phyloP scores from a whole-genome alignment of 2,113 vertebrate genomes.

The Thermophis baileyi region DNA sequence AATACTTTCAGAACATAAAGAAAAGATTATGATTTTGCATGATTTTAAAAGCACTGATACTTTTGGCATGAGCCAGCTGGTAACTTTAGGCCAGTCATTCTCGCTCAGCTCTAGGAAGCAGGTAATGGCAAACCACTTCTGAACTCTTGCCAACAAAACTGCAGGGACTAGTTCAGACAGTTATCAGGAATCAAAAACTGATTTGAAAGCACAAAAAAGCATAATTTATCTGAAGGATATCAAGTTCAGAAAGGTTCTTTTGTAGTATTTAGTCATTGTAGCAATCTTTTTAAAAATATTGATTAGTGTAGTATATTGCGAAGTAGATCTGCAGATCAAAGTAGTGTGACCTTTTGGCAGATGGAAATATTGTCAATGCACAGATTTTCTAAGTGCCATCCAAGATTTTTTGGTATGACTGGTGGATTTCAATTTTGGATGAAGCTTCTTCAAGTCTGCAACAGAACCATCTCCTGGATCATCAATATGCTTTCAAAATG shows the following conservation, averaged over 20 bases:
- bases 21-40: constrained; percentile 28
- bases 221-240: neutral
- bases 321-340: neutral
- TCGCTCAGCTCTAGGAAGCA: neutral
- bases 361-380: neutral
- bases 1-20: constrained; percentile 60
- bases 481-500: neutral
- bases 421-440: neutral
- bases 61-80: constrained; percentile 11
- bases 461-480: neutral
- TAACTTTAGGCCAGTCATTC: neutral
- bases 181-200: neutral
- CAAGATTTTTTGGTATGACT: neutral
- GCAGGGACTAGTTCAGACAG: neutral
- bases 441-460: neutral
- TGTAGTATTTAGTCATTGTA: neutral
- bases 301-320: neutral
- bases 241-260: neutral
- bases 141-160: neutral
- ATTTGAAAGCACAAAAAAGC: neutral
- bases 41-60: constrained; percentile 14
- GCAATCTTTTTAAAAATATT: neutral
- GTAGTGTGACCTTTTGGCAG: neutral
- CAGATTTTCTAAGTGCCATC: neutral
- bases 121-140: neutral